A percentile compares a stretch with the other conserved stretches of the same genome.
These are phyloP conservation scores for Drosophila buzzatii DNA, from an alignment of 2,888 invertebrate genomes.

Conservation along the genomic window DNA sequence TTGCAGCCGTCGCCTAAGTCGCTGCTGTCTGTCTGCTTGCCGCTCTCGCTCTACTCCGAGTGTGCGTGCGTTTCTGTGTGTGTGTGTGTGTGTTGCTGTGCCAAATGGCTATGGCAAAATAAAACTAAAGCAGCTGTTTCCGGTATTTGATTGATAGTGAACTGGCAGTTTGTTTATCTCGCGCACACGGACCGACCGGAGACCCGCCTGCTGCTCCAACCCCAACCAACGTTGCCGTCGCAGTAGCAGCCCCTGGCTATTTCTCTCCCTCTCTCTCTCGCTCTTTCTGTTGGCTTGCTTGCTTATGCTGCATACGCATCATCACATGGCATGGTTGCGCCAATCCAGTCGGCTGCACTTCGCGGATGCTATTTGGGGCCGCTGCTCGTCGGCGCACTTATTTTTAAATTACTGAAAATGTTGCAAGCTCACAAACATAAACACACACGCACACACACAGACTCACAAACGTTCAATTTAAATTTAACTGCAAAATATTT, in stretches of 20 bases:
- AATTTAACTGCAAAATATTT: slow-evolving; percentile 82
- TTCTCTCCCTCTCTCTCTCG: slow-evolving; percentile 5
- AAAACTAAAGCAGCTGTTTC: slow-evolving; percentile 86
- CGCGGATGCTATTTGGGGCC: slow-evolving; percentile 82
- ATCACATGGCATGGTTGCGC: slow-evolving; percentile 45
- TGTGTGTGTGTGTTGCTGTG: slow-evolving; percentile 60
- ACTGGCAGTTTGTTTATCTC: slow-evolving; percentile 85
- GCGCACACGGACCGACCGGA: slow-evolving; percentile 64
- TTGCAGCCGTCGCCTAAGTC: slow-evolving; percentile 57
- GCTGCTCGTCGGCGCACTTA: slow-evolving; percentile 77
- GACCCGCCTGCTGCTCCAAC: slow-evolving; percentile 59
- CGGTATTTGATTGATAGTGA: slow-evolving; percentile 86
- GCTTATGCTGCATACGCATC: slow-evolving; percentile 48
- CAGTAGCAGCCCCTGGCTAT: slow-evolving; percentile 29
- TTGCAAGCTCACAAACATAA: slow-evolving; percentile 71
- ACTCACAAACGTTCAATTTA: slow-evolving; percentile 65
- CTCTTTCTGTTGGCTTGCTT: slow-evolving; percentile 9
- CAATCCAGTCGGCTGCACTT: slow-evolving; percentile 76
- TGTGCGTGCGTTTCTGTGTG: slow-evolving; percentile 14
- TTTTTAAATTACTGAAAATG: slow-evolving; percentile 81
- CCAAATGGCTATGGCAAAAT: slow-evolving; percentile 83
- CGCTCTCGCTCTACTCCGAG: slow-evolving; percentile 7
- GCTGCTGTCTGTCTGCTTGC: slow-evolving; percentile 48
- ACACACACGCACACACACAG: slow-evolving; percentile 28
- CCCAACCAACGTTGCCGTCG: slow-evolving; percentile 26